Base-by-base conservation (phyloP, 1,140 invertebrate genomes). In the Halictus rubicundus region DNA sequence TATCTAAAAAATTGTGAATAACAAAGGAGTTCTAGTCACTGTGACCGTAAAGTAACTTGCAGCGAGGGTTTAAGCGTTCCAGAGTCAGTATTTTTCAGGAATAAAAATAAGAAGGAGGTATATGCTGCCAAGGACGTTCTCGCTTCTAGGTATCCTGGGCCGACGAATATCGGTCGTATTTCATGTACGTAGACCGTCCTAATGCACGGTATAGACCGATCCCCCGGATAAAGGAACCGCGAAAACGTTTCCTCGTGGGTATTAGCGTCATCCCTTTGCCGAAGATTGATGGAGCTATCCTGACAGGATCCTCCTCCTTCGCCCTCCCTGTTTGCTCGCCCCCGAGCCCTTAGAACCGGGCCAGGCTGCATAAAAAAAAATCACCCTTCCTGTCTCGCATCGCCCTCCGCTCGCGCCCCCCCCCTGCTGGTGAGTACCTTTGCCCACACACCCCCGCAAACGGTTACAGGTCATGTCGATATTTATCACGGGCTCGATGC, bases 241-340 rank as follows among this genome's bases (percentile, higher is more conserved):
- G 79, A 88, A 90, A 83, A 86, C 86, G 86, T 78, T 86, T 86
- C 77, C 85, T 78, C 81, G 52, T 88, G 85, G 89, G 88, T 90
- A 89, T 91, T 90, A 90, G 86, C 90, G 89, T 92, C 90, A 91
- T 89, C 85, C 84, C 83, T 85, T 85, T 88, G 85, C 84, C 87
- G 90, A 91, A 90, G 91, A 92, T 92, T 92, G 91, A 92, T 92
- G 91, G 88, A 90, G 87, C 85, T 80, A 85, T 88, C 87, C 84
- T 83, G 86, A 88, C 83, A 88, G 82, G 75, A 63, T 69, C 61
- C 74, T 64, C 79, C 82, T 52, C 73, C 78, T 64, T 49, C 32
- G 19, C 25, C 49, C 63, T 61, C 68, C 69, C 68, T 68, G 66
- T 74, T 73, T 72, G 64, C 74, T 42, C 68, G 52, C 69, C n/a